phyloP scores from a whole-genome alignment of 23 tunicate species.

The Clavelina lepadiformis region DNA sequence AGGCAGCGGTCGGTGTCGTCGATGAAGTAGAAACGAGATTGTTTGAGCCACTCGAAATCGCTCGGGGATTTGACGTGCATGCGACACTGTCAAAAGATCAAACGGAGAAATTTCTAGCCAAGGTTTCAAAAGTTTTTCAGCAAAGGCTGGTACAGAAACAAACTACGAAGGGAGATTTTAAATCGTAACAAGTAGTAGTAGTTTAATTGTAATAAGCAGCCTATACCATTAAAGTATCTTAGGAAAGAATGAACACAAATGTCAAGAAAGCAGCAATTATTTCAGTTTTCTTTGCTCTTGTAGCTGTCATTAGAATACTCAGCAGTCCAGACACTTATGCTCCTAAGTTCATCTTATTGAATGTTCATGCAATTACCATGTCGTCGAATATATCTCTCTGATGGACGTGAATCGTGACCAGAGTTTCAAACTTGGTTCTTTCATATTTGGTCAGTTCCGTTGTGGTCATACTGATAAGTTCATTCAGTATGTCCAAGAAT shows the following conservation, averaged over 20 bases:
- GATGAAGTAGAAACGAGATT: conserved; percentile 96
- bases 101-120: too few species aligned
- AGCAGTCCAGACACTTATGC: background rate
- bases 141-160: too few species aligned
- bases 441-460: conserved; percentile 91
- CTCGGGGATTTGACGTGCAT: conserved; percentile 84
- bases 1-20: conserved; percentile 97
- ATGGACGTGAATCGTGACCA: conserved; percentile 98
- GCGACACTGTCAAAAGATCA: conserved; percentile 56
- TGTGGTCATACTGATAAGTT: conserved; percentile 89
- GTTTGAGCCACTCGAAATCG: conserved; percentile 99
- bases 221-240: too few species aligned
- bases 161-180: too few species aligned
- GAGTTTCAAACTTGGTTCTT: conserved; percentile 96
- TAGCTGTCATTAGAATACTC: background rate
- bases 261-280: too few species aligned
- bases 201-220: too few species aligned
- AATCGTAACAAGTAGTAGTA: too few species aligned
- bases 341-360: too few species aligned
- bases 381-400: conserved; percentile 99
- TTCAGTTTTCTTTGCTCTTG: too few species aligned
- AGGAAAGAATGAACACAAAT: too few species aligned
- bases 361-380: conserved; percentile 73
- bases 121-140: too few species aligned
- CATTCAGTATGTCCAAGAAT: conserved; percentile 88